Evolutionary conservation across 2,888 invertebrate genomes (phyloP).

Genomic region (Schrankia costaestrigalis): DNA sequence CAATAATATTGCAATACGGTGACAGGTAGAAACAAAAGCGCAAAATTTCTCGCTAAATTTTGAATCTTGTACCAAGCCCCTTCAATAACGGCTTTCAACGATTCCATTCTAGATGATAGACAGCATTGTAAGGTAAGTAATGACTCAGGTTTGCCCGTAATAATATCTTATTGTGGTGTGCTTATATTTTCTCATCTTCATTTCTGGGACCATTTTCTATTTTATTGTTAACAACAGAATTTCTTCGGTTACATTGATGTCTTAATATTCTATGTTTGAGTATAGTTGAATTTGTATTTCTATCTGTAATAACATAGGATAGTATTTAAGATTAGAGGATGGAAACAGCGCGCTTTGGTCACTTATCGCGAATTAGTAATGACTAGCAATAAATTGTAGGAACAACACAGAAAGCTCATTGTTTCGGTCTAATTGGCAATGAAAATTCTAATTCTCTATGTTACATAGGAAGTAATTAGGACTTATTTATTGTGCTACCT

Average conservation of each 20-base stretch:
- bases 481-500: conserved; percentile 68
- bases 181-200: conserved; percentile 34
- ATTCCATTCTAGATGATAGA: conserved; percentile 60
- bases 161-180: conserved; percentile 33
- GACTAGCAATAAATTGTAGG: conserved; percentile 8
- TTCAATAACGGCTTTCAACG: conserved; percentile 54
- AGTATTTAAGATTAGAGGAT: no score
- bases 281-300: no score
- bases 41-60: conserved; percentile 24
- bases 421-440: conserved; percentile 47
- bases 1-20: not conserved
- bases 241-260: conserved; percentile 6
- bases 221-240: conserved; percentile 18
- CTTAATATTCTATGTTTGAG: no score
- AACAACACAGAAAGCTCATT: conserved; percentile 37
- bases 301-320: no score
- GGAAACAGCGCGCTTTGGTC: not conserved
- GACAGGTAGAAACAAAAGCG: not conserved
- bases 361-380: conserved; percentile 3
- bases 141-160: conserved; percentile 37
- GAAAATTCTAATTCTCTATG: conserved; percentile 45
- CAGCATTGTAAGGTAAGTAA: conserved; percentile 58
- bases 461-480: conserved; percentile 70
- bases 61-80: conserved; percentile 24
- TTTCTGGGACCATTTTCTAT: conserved; percentile 29